Conservation (phyloP, 2,888 invertebrate species). For the Julus scanicus region DNA sequence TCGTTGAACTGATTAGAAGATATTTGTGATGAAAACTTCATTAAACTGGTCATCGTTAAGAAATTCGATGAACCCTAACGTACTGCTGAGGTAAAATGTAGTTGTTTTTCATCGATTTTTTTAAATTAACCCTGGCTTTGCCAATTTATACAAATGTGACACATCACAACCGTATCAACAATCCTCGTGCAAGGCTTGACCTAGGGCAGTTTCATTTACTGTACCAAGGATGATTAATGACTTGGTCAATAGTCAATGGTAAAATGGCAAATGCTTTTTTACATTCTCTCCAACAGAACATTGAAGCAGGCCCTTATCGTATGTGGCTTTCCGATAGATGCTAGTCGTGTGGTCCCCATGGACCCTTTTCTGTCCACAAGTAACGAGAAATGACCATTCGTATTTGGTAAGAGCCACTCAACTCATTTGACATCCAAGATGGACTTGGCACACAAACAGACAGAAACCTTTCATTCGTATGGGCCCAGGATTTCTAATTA, state of each 20-base stretch:
- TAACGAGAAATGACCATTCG: constrained; percentile 45
- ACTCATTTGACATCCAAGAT: constrained; percentile 43
- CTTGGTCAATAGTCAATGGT: background rate
- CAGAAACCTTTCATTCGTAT: constrained; percentile 32
- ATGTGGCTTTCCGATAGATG: constrained; percentile 30
- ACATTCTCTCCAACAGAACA: constrained; percentile 18
- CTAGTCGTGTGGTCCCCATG: constrained; percentile 37
- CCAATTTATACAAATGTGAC: background rate
- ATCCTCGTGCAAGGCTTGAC: background rate
- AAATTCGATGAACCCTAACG: too few species aligned
- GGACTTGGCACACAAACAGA: constrained; percentile 37
- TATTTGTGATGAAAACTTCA: too few species aligned
- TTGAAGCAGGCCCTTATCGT: constrained; percentile 17
- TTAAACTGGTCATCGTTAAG: too few species aligned
- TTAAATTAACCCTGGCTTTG: background rate
- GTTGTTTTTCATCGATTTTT: too few species aligned
- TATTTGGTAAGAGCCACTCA: constrained; percentile 44
- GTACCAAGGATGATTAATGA: constrained; percentile 10
- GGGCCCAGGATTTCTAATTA: constrained; percentile 23
- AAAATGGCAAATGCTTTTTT: constrained; percentile 26
- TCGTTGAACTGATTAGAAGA: too few species aligned
- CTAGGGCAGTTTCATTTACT: background rate
- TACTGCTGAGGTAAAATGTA: too few species aligned
- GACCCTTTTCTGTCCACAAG: constrained; percentile 39
- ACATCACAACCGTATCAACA: background rate